Base-by-base conservation (phyloP, 2,888 invertebrate species). In the Drosophila seclusa region DNA sequence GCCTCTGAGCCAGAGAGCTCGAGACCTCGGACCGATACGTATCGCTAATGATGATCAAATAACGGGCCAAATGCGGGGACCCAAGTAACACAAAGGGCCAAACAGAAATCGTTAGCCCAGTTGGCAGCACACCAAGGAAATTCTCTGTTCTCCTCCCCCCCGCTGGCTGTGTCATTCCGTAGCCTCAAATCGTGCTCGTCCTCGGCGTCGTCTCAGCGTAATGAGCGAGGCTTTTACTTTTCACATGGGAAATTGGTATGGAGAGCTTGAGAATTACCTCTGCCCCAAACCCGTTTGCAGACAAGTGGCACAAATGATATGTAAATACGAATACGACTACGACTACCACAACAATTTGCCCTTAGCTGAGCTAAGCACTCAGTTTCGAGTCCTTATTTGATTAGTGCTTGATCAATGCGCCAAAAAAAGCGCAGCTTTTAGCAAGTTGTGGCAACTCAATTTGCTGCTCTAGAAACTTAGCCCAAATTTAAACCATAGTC, bases 21-120 rank as follows among this genome's bases (percentile, higher is more conserved):
- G 59, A 68, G 76, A 78, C 76, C 69, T 71, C 69, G 76, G 69
- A 53, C 82, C 83, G 76, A 87, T 86, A 84, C 83, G 82, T 84
- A 87, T 88, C 87, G 87, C 87, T 88, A 88, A 88, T 88, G 87
- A 88, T 88, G 87, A 88, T 88, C 87, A 88, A 88, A 88, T 88
- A 88, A 88, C 81, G 85, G 76, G 70, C 81, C 78, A 83, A 85
- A 77, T 74, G 68, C 66, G 64, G 58, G 64, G 52, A 70, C 42
- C 49, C 57, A 63, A 66, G 69, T 77, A 72, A 77, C 76, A 72
- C 36, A 76, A 79, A 79, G 63, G 65, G 63, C 65, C 60, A 55
- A 58, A 63, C 77, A 73, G 81, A 87, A 85, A 86, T 87, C 87
- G 89, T 88, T 88, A 87, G 85, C 87, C 88, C 87, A 88, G 73